A percentile compares a stretch with the other conserved stretches of the same genome.
Conservation (phyloP, 2,797 vertebrate species). For the Schizothorax lantsangensis region DNA sequence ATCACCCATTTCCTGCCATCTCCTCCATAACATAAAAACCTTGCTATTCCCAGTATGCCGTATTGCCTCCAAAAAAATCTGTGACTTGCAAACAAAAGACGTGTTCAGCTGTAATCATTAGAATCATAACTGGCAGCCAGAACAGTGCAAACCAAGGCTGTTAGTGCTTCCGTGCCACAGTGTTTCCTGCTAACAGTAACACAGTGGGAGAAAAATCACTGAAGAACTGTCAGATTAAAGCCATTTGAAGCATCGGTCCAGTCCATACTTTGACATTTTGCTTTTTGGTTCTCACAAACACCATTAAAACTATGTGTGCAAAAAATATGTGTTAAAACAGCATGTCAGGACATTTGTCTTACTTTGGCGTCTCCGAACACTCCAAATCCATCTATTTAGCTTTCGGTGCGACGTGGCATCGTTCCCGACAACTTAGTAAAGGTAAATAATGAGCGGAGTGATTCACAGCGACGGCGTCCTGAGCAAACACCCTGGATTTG, state of each 20-base stretch:
- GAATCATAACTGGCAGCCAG: constrained; percentile 36
- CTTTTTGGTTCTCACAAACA: constrained; percentile 5
- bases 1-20: constrained; percentile 34
- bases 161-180: constrained; percentile 9
- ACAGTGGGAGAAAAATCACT: neutral
- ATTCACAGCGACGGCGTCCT: constrained; percentile 65
- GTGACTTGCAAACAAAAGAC: constrained; percentile 46
- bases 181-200: neutral
- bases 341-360: constrained; percentile 57
- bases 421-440: constrained; percentile 62
- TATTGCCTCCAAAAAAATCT: constrained; percentile 30
- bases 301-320: constrained; percentile 7
- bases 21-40: constrained; percentile 33
- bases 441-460: constrained; percentile 73
- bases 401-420: constrained; percentile 42
- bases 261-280: neutral
- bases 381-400: constrained; percentile 58
- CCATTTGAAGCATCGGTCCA: neutral
- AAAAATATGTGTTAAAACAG: constrained; percentile 42
- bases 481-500: constrained; percentile 64
- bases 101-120: constrained; percentile 51
- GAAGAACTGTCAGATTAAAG: neutral
- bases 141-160: constrained; percentile 5
- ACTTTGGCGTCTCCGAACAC: constrained; percentile 51
- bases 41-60: constrained; percentile 33